Evolutionary conservation across 2,113 vertebrate species (phyloP).

Genomic region (Colius striatus): DNA sequence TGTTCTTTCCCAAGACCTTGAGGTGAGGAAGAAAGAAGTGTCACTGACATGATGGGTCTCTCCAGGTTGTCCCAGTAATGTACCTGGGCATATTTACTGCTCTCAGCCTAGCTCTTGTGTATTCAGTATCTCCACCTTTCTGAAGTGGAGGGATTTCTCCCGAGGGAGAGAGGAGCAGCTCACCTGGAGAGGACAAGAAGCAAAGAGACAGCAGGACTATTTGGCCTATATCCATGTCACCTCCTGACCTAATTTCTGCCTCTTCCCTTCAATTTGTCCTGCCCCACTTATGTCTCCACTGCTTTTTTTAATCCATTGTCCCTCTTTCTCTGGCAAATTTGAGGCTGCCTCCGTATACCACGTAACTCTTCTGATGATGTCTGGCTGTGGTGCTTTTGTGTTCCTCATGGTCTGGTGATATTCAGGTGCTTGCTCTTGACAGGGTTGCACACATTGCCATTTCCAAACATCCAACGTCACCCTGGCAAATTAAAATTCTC

Average conservation of each 20-base stretch:
- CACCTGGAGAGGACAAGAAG: not conserved
- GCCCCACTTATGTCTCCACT: not conserved
- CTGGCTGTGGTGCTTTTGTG: rapidly evolving
- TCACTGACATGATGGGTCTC: not conserved
- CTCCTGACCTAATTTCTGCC: constrained; percentile 15
- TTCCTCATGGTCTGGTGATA: not conserved
- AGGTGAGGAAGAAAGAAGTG: not conserved
- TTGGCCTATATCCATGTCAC: not conserved
- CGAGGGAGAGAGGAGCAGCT: not conserved
- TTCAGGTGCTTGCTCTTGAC: not conserved
- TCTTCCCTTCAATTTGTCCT: not conserved
- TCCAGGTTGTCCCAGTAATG: not conserved
- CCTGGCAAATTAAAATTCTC: constrained; percentile 21
- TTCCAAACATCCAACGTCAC: not conserved
- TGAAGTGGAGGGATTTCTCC: not conserved
- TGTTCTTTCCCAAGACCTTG: not conserved
- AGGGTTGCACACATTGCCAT: not conserved
- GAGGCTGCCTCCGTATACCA: no score
- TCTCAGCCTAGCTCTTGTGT: not conserved
- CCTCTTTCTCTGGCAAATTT: not conserved
- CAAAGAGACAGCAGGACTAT: not conserved
- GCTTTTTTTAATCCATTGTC: not conserved
- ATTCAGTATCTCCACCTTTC: not conserved
- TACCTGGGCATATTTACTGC: not conserved
- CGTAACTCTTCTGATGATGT: not conserved